These are phyloP conservation scores for Ailurus styani DNA, from an alignment of 2,113 vertebrate species.

Conservation along the genomic window DNA sequence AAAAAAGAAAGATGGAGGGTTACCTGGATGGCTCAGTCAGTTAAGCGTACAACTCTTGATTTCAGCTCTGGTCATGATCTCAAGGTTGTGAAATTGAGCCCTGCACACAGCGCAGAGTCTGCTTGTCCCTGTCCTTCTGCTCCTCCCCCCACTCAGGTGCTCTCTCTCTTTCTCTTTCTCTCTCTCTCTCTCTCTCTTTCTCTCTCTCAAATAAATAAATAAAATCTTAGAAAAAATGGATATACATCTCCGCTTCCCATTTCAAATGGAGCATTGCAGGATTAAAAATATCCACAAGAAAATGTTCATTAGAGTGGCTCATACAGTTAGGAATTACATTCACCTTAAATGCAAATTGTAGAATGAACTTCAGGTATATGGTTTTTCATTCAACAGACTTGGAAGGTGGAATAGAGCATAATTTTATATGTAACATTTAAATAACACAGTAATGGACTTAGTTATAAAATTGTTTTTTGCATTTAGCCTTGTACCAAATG, in stretches of 20 bases:
- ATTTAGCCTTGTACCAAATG: not conserved
- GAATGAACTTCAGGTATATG: not conserved
- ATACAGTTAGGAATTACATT: not conserved
- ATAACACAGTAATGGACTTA: not conserved
- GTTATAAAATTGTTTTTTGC: not conserved
- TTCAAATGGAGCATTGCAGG: not conserved
- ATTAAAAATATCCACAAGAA: not conserved
- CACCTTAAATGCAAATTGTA: not conserved
- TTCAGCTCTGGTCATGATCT: not conserved
- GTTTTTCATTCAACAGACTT: not conserved
- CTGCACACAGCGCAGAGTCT: not conserved
- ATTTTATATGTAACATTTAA: not conserved
- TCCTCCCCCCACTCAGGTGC: not conserved
- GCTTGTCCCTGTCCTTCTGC: not conserved
- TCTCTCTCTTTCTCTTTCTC: rapidly evolving
- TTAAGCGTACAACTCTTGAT: not conserved
- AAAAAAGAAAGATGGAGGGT: not conserved
- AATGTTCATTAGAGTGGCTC: not conserved
- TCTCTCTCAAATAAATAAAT: not conserved
- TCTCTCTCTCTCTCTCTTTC: not conserved
- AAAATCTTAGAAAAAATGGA: not conserved
- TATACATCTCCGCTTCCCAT: not conserved
- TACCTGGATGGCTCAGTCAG: not conserved
- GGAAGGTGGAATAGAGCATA: not conserved
- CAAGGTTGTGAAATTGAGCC: not conserved